Evolutionary conservation across 2,113 vertebrate genomes (phyloP).

Genomic region (Serranochromis macrocephalus): DNA sequence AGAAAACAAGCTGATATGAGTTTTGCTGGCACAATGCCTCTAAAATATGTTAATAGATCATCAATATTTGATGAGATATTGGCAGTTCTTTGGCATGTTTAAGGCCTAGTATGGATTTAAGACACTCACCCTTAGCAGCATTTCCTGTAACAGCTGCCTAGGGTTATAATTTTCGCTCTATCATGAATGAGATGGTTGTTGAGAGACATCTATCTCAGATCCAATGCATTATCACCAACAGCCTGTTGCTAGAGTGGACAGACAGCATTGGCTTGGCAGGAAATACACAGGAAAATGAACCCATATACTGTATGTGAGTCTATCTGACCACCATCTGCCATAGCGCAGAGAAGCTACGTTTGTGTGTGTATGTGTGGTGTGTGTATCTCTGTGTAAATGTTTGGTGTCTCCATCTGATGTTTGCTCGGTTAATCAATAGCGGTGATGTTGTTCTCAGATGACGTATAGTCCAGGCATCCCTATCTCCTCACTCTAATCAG

Average conservation of each 20-base stretch:
- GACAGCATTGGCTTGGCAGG: conserved; percentile 7
- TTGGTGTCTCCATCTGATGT: conserved; percentile 52
- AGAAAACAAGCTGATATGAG: background rate
- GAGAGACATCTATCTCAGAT: conserved; percentile 43
- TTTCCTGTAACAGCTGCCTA: background rate
- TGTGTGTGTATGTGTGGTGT: background rate
- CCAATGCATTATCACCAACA: conserved; percentile 32
- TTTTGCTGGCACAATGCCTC: background rate
- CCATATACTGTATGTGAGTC: background rate
- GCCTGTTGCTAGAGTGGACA: conserved; percentile 37
- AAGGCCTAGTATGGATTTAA: background rate
- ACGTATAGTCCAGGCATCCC: conserved; percentile 38
- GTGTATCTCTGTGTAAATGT: conserved; percentile 42
- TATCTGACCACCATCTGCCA: conserved; percentile 47
- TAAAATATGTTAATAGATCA: background rate
- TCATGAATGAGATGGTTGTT: conserved; percentile 15
- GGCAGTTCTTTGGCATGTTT: background rate
- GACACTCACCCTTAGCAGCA: background rate
- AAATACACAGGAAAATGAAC: background rate
- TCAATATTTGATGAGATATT: background rate
- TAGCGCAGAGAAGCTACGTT: background rate
- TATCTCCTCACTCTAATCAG: conserved; percentile 48
- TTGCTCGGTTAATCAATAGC: conserved; percentile 52
- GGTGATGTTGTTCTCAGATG: conserved; percentile 36
- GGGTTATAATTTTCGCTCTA: conserved; percentile 27